Base-by-base conservation (phyloP, 2,888 invertebrate genomes). In the Parthenolecanium corni region DNA sequence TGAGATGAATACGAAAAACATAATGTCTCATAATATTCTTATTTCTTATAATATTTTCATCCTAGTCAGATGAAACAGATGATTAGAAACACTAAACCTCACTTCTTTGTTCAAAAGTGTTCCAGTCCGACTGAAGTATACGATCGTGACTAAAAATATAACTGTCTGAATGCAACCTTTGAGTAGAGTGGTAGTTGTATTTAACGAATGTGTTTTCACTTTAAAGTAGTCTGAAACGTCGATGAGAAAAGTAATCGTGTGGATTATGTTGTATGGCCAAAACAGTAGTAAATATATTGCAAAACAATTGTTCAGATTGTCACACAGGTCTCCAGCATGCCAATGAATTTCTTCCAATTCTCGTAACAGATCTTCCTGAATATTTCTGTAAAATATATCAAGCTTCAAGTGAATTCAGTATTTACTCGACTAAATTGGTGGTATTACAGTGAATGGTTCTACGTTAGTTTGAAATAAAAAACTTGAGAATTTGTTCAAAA, bases 181-280 rank as follows among this genome's bases (percentile, higher is more conserved):
- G 16, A 52, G 5, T 23, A 52, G 18, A 4, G n/a, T 20, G 3
- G 40, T 21, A 6, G 36, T 49, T 2, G 25, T 2, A 1, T 42
- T 42, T 6, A 44, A 20, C 4, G 62, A 52, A 52, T 52, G 52
- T 20, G 20, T 52, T 16, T 40, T 52, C 5, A 20, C 51, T n/a
- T 16, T 54, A 12, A 40, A 40, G 21, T 38, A 54, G 18, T 62
- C 62, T 5, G 62, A 40, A 21, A 52, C 16, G n/a, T 42, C 42
- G 38, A 62, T 62, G 24, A 62, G 20, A 12, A 62, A 44, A 38
- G 52, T 62, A 2, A 62, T 62, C 6, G 42, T 52, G 24, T 52
- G 52, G 5, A 62, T 42, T 12, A 62, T 62, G 42, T 62, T 62
- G 25, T 52, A 62, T 2, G 62, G 62, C 62, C 62, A 62, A 6